Conservation (phyloP, 2,797 vertebrate species). For the Falco cherrug region DNA sequence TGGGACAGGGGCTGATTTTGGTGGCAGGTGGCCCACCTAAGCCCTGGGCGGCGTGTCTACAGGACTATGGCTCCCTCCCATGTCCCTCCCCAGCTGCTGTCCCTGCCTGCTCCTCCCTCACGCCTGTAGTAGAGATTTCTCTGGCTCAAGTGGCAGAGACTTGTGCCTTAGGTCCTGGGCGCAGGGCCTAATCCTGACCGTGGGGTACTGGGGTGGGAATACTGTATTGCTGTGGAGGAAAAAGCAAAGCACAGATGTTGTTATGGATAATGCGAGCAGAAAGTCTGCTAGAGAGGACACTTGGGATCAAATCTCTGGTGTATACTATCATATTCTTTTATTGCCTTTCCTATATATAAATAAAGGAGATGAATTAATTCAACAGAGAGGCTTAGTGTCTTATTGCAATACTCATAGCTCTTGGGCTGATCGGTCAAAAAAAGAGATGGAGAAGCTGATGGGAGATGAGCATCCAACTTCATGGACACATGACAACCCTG, state of each 20-base stretch:
- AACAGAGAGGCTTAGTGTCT: background rate
- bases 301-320: background rate
- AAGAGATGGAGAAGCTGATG: background rate
- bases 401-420: background rate
- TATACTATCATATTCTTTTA: slow-evolving; percentile 7
- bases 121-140: background rate
- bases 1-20: background rate
- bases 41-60: rapidly evolving
- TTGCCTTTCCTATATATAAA: slow-evolving; percentile 54
- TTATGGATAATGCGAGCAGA: background rate
- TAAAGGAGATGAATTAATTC: slow-evolving; percentile 49
- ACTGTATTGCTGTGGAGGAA: background rate
- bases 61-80: background rate
- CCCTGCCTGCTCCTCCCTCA: background rate
- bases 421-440: background rate
- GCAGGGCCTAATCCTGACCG: background rate
- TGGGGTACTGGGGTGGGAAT: background rate
- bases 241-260: background rate
- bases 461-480: background rate
- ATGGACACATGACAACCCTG: rapidly evolving
- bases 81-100: background rate
- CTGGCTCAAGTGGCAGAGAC: slow-evolving; percentile 13
- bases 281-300: background rate
- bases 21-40: background rate
- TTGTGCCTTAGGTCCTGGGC: slow-evolving; percentile 52